Evolutionary conservation across 2,797 vertebrate species (phyloP), one percentile per base, ranked within the genome.

Genomic region (Rachycentron canadum): DNA sequence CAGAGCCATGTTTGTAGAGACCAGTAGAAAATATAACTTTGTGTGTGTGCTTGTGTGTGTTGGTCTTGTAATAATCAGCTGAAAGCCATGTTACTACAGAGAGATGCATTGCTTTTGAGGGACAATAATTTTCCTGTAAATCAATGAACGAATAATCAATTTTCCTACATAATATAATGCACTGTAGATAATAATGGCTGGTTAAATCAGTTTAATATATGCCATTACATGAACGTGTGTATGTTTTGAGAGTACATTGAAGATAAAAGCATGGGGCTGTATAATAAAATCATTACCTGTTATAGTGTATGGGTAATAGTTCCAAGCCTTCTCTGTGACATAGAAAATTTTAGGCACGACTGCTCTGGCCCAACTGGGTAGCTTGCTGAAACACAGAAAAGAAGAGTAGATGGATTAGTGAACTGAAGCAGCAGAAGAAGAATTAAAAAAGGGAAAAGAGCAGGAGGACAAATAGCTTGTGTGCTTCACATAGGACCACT

Each of bases 321-420:
- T 99, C 98, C 98, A 99, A 16, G 98, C 97, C 91, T 99, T 99
- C 89, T 99, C 98, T 13, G 98, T 99, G 73, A 99, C 95, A 11
- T 99, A 99, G 94, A 99, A 99, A 67, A 99, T 99, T 89, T 97
- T 98, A 19, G 98, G 98, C 71, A 99, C 98, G 68, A 99, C 97
- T 21, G 98, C 98, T 91, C 97, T 95, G 47, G 97, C 98, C 98
- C 98, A 99, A 80, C 97, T 98, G 30, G 98, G 98, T 61, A 99
- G 93, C 85, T 99, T 99, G 94, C 98, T 99, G 93, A 45, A 95
- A 93, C 83, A 85, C 34, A 90, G 21, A 78, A 83, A 30, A 72
- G 1, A 86, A 1, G 4, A 58, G 28, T 1, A 9, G 40, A 36
- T 13, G 30, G 30, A 38, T 76, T 73, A 57, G 23, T 9, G 50